These are phyloP conservation scores for Leuciscus idus DNA, from an alignment of 2,113 vertebrate genomes.

Conservation along the genomic window DNA sequence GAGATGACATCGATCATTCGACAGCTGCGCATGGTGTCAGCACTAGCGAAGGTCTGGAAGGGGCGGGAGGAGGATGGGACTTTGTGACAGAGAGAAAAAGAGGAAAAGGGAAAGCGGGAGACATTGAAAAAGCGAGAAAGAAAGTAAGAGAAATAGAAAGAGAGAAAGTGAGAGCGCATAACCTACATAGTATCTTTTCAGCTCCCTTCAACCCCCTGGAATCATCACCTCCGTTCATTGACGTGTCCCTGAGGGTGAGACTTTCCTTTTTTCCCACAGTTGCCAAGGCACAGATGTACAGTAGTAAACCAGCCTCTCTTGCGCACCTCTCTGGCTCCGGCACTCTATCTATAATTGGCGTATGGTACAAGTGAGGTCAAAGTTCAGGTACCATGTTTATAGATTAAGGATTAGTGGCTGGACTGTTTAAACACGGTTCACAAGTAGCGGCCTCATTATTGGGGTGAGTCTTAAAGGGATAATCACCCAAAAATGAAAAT, in stretches of 20 bases:
- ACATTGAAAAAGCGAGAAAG: not conserved
- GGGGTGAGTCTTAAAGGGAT: conserved; percentile 62
- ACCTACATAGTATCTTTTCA: conserved; percentile 11
- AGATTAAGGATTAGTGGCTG: conserved; percentile 74
- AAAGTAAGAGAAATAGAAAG: not conserved
- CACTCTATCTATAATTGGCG: not conserved
- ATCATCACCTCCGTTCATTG: conserved; percentile 69
- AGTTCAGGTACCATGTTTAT: conserved; percentile 73
- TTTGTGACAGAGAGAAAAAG: not conserved
- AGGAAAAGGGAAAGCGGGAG: not conserved
- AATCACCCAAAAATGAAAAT: not conserved
- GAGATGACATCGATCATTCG: conserved; percentile 73
- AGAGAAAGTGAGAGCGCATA: conserved; percentile 16
- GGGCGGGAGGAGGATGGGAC: conserved; percentile 48
- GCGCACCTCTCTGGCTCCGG: not conserved
- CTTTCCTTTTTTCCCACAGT: conserved; percentile 52
- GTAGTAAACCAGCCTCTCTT: conserved; percentile 10
- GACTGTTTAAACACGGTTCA: conserved; percentile 70
- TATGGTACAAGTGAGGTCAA: conserved; percentile 60
- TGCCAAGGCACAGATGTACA: conserved; percentile 49
- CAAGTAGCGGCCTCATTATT: conserved; percentile 71
- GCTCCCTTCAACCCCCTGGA: conserved; percentile 40
- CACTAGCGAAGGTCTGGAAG: conserved; percentile 58
- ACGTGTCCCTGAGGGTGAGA: conserved; percentile 52
- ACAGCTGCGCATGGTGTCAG: conserved; percentile 68